A percentile compares a stretch with the other conserved stretches of the same genome.
These are phyloP conservation scores for Colletes latitarsis DNA, from an alignment of 1,140 invertebrate species.

Conservation along the genomic window DNA sequence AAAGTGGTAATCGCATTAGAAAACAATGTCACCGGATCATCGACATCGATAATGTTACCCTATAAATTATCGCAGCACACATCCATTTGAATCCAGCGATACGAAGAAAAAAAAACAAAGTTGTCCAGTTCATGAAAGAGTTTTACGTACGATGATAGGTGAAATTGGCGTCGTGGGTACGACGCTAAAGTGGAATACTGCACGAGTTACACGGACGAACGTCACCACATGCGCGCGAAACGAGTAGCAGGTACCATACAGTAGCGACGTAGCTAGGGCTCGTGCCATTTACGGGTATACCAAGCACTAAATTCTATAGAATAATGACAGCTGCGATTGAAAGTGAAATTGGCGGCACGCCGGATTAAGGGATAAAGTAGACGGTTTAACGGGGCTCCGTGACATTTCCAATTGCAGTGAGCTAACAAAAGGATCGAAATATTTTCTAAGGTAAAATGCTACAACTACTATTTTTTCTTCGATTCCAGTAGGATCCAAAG, in stretches of 20 bases:
- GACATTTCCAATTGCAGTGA: neutral
- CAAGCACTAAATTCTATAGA: constrained; percentile 11
- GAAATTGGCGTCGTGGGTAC: constrained; percentile 3
- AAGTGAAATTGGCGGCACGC: neutral
- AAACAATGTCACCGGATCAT: no score
- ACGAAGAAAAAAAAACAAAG: neutral
- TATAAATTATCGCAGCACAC: no score
- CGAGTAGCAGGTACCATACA: neutral
- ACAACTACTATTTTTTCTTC: no score
- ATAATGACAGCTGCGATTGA: constrained; percentile 1
- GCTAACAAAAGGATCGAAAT: neutral
- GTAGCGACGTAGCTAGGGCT: neutral
- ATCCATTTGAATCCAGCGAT: no score
- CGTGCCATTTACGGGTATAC: neutral
- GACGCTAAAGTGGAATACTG: neutral
- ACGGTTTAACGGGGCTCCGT: neutral
- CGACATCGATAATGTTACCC: no score
- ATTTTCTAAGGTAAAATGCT: neutral
- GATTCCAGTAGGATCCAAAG: no score
- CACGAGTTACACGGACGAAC: neutral
- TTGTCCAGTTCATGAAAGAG: neutral
- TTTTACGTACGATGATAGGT: neutral
- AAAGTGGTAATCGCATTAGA: no score
- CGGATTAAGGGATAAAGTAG: constrained; percentile 1
- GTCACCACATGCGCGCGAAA: neutral